phyloP scores from a whole-genome alignment of 2,888 invertebrate species.

The Ichneumon xanthorius region DNA sequence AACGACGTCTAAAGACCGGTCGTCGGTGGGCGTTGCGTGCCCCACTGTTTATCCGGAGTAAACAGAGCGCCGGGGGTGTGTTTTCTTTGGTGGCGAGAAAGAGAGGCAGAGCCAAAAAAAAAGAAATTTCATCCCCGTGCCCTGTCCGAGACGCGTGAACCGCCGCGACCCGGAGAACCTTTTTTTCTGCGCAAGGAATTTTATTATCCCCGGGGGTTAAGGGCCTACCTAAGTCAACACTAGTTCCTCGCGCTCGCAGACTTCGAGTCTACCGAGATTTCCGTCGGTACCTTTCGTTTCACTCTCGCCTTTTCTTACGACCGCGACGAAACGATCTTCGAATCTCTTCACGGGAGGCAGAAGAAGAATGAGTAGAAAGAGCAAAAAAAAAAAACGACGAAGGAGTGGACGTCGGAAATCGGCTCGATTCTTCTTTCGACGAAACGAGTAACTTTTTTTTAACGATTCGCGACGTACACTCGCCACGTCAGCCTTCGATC shows the following conservation, averaged over 20 bases:
- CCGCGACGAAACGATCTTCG: conserved; percentile 26
- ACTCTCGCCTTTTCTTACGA: conserved; percentile 27
- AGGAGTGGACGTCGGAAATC: conserved; percentile 32
- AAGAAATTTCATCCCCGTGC: conserved; percentile 64
- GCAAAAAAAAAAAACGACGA: conserved; percentile 10
- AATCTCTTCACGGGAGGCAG: conserved; percentile 8
- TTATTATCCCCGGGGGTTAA: conserved; percentile 57
- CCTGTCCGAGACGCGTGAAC: conserved; percentile 28
- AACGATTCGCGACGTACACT: conserved; percentile 18
- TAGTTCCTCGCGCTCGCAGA: conserved; percentile 45
- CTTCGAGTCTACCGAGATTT: conserved; percentile 29
- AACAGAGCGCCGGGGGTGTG: conserved; percentile 69
- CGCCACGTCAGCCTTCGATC: conserved; percentile 1
- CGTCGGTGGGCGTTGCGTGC: conserved; percentile 56
- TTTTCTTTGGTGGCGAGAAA: conserved; percentile 58
- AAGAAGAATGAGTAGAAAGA: conserved; percentile 39
- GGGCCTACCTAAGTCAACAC: conserved; percentile 64
- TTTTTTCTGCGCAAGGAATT: conserved; percentile 66
- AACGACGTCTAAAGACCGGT: conserved; percentile 29
- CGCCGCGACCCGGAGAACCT: conserved; percentile 70
- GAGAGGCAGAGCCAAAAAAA: conserved; percentile 31
- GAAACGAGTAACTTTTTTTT: neutral
- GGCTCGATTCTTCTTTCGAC: conserved; percentile 20
- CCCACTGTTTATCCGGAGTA: conserved; percentile 74
- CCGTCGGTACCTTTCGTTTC: conserved; percentile 50